Evolutionary conservation across 2,113 vertebrate species (phyloP), one percentile per base, ranked within the genome.

Genomic region (Chroicocephalus ridibundus): DNA sequence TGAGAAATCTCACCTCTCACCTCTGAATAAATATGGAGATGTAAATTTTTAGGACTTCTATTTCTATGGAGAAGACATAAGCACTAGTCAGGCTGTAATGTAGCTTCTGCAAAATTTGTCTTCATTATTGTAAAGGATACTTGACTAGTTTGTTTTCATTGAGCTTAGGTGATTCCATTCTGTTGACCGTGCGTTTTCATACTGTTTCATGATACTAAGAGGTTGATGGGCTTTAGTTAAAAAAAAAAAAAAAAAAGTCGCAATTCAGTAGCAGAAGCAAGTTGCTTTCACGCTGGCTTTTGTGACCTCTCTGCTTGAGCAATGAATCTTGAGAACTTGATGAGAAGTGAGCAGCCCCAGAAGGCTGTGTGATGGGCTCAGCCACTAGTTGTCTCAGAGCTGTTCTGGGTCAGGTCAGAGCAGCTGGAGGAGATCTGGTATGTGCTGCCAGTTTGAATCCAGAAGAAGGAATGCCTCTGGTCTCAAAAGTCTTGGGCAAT

Each of bases 271-370:
- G 57, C 54, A 71, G 70, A 87, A 88, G 32, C 7, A 26, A 55
- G n/a, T 69, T 92, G 31, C 47, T 80, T 0, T 82, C n/a, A 38
- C 0, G 0, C 17, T 86, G 66, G 13, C 29, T 80, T 80, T 76
- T 80, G 26, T 80, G 54, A 65, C 54, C 24, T 82, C 68, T 83
- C 36, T 42, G 78, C 85, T 92, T 90, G n/a, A 26, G 47, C 66
- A 44, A 1, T 69, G 32, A 52, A n/a, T 74, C 54, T 38, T 46
- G 54, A 92, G 86, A 94, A 54, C 36, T 60, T 77, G 52, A 80
- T 6, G 6, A 86, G 80, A 77, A 80, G 44, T 21, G 54, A 84
- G 54, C 49, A 74, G 38, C 19, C 13, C 34, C 60, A 27, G 58
- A 64, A 93, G 68, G 11, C 79, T 68, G 4, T 71, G 65, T 55